Evolutionary conservation across 1,140 invertebrate species (phyloP).

Genomic region (Agrypnia vestita): DNA sequence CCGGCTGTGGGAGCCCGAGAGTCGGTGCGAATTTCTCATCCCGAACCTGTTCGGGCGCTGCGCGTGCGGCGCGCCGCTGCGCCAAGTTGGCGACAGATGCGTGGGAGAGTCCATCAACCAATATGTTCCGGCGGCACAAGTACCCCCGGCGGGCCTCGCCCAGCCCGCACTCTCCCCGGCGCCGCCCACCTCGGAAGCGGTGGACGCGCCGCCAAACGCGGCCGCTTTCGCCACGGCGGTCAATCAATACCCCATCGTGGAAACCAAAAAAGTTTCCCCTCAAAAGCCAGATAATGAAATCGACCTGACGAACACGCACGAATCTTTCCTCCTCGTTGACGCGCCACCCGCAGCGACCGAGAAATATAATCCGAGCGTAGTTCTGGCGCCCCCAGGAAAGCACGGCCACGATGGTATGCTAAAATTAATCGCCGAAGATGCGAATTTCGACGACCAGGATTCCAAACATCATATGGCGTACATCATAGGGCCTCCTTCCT

Average conservation of each 20-base stretch:
- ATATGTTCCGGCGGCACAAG: slow-evolving; percentile 35
- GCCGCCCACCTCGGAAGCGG: slow-evolving; percentile 13
- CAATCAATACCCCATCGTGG: slow-evolving; percentile 56
- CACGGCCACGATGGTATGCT: slow-evolving; percentile 57
- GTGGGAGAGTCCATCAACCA: slow-evolving; percentile 63
- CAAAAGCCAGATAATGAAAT: slow-evolving; percentile 50
- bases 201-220: slow-evolving; percentile 18
- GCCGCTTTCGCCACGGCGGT: slow-evolving; percentile 52
- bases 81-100: slow-evolving; percentile 79
- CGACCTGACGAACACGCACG: slow-evolving; percentile 41
- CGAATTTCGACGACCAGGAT: slow-evolving; percentile 58
- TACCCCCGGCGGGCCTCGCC: slow-evolving; percentile 10
- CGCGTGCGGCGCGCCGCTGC: slow-evolving; percentile 82
- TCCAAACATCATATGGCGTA: slow-evolving; percentile 56
- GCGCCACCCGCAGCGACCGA: slow-evolving; percentile 39
- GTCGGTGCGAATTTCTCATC: slow-evolving; percentile 90
- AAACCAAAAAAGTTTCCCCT: not conserved
- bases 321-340: slow-evolving; percentile 53
- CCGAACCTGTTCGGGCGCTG: slow-evolving; percentile 91
- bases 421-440: slow-evolving; percentile 57
- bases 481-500: slow-evolving; percentile 42
- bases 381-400: slow-evolving; percentile 49
- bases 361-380: slow-evolving; percentile 42
- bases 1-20: slow-evolving; percentile 84
- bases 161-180: not conserved